phyloP scores from a whole-genome alignment of 2,888 invertebrate genomes.

The Yponomeuta plumbellus region DNA sequence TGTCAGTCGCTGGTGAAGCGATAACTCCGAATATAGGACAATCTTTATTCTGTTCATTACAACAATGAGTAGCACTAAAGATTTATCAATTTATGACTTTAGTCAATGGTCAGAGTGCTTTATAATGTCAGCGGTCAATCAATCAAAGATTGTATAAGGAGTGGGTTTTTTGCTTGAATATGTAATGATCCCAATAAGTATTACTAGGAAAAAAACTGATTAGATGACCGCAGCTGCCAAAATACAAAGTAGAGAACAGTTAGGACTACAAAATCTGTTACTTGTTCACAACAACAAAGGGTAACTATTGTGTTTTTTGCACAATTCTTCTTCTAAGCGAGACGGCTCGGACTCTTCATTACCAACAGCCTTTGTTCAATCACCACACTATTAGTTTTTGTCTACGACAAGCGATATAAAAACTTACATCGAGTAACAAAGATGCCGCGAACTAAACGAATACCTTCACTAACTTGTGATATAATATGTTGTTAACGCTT shows the following conservation, averaged over 20 bases:
- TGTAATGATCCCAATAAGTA: background rate
- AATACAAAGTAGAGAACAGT: background rate
- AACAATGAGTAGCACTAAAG: background rate
- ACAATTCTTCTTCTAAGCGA: constrained; percentile 16
- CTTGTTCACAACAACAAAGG: constrained; percentile 14
- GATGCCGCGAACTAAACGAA: constrained; percentile 26
- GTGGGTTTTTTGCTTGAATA: background rate
- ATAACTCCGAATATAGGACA: background rate
- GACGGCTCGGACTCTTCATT: constrained; percentile 40
- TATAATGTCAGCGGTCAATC: background rate
- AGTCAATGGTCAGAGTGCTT: background rate
- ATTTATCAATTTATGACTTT: background rate
- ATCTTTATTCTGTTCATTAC: background rate
- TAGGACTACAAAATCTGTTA: constrained; percentile 13
- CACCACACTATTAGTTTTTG: constrained; percentile 54
- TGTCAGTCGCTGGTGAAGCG: background rate
- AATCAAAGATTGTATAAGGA: background rate
- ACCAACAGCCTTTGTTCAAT: constrained; percentile 47
- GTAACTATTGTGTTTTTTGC: constrained; percentile 14
- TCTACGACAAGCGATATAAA: constrained; percentile 44
- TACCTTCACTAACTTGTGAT: constrained; percentile 7
- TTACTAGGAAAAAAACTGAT: background rate
- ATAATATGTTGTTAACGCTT: background rate
- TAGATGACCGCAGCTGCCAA: background rate
- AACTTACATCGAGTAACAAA: constrained; percentile 34